Evolutionary conservation across 1,140 invertebrate genomes (phyloP), one percentile per base, ranked within the genome.

Genomic region (Habropoda laboriosa): DNA sequence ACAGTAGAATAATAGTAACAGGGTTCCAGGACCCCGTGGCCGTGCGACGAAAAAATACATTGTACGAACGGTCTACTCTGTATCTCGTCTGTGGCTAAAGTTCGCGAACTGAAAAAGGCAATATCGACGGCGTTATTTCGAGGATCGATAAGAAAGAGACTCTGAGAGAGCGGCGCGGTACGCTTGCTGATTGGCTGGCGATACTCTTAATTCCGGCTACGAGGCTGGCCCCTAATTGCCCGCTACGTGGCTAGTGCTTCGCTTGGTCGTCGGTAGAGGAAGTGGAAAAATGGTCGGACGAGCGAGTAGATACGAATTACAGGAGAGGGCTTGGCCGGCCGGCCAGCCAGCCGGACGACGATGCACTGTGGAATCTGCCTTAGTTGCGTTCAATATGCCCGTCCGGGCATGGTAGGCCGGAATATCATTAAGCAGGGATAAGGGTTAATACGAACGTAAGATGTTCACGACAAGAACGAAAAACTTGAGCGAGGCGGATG

Each of bases 391-490:
- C 82, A 80, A 85, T 74, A 85, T 75, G 67, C 83, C 71, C 61
- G 78, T 76, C 64, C 71, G 79, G n/a, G 79, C 70, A 86, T 89
- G 83, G 86, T 89, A 88, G 85, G 88, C 80, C 84, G 81, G 88
- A 85, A 88, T 89, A 91, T 90, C 90, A 90, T 91, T 90, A 91
- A 87, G 78, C 82, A 70, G 77, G 87, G 82, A 90, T 89, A 91
- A 89, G 86, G 86, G 89, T 86, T 91, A 90, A 91, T 90, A 89
- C 85, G 83, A 87, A 86, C 81, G 83, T 86, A 86, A 88, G 82
- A 84, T 84, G 70, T 85, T 89, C 60, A 73, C 75, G 73, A 81
- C 71, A 82, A 88, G 63, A 81, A 79, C 40, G 64, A 85, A 82
- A 86, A 80, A 84, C 35, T 79, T 81, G 57, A 68, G 66, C 75